Percentiles rank a stretch among this genome's conserved stretches.
Evolutionary conservation across 2,113 vertebrate species (phyloP).

Genomic region (Lamprologus ornatipinnis): DNA sequence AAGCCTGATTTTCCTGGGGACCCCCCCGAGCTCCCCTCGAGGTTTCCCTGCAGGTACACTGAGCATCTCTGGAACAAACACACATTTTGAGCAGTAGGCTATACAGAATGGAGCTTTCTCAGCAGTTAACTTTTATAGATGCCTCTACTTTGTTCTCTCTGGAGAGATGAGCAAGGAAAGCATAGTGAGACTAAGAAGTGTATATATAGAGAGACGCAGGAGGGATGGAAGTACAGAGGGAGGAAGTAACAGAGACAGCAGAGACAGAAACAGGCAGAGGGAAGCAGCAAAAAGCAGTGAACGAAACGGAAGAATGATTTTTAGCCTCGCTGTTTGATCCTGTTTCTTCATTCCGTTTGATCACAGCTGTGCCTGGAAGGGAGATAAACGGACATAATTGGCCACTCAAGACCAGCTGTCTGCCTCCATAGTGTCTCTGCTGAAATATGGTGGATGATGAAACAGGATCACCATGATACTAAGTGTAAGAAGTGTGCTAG

Average conservation of each 20-base stretch:
- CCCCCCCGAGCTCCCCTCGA: background rate
- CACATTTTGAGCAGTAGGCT: background rate
- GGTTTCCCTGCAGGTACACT: background rate
- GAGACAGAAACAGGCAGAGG: constrained; percentile 37
- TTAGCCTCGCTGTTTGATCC: constrained; percentile 56
- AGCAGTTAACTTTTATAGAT: constrained; percentile 48
- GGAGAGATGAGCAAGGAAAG: constrained; percentile 18
- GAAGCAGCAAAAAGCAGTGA: constrained; percentile 23
- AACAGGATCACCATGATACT: constrained; percentile 24
- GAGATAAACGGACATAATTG: constrained; percentile 71
- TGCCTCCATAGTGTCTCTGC: constrained; percentile 50
- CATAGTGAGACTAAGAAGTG: background rate
- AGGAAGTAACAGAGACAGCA: constrained; percentile 38
- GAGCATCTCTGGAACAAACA: background rate
- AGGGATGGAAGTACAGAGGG: constrained; percentile 24
- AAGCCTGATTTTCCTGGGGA: background rate
- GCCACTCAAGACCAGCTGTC: constrained; percentile 68
- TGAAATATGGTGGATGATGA: constrained; percentile 49
- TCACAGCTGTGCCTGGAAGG: constrained; percentile 66
- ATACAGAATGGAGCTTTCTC: constrained; percentile 18
- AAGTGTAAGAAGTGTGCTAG: background rate
- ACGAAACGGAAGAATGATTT: constrained; percentile 57
- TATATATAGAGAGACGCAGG: background rate
- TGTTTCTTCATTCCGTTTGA: constrained; percentile 65
- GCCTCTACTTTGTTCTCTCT: constrained; percentile 14